Evolutionary conservation across 1,140 invertebrate species (phyloP).

Genomic region (Caenorhabditis inopinata): DNA sequence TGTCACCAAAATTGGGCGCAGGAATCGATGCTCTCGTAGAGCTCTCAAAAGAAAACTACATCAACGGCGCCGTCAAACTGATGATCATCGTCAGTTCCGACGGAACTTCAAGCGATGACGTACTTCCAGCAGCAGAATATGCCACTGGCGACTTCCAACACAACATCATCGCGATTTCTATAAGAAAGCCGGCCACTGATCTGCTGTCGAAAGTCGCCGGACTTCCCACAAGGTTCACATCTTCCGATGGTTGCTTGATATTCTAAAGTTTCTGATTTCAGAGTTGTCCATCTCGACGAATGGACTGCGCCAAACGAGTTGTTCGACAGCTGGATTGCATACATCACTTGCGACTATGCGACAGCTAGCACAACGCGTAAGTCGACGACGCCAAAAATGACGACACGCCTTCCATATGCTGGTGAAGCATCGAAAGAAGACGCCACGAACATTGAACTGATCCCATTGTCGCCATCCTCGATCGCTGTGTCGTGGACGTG

Average conservation of each 20-base stretch:
- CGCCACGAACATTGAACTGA: conserved; percentile 56
- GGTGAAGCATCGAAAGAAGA: conserved; percentile 31
- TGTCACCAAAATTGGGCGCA: conserved; percentile 51
- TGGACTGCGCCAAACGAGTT: conserved; percentile 55
- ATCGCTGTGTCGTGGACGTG: conserved; percentile 60
- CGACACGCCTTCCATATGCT: neutral
- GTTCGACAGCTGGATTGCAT: conserved; percentile 58
- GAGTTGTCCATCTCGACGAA: conserved; percentile 58
- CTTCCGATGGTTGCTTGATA: neutral
- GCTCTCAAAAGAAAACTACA: conserved; percentile 48
- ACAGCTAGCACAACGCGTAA: conserved; percentile 46
- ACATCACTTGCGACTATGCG: conserved; percentile 58
- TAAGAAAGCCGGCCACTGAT: conserved; percentile 53
- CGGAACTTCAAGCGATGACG: conserved; percentile 53
- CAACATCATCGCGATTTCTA: conserved; percentile 55
- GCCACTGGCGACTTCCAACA: conserved; percentile 50
- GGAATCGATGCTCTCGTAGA: conserved; percentile 51
- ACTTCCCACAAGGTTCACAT: conserved; percentile 50
- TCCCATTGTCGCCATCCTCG: conserved; percentile 55
- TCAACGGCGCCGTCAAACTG: conserved; percentile 49
- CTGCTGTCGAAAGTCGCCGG: conserved; percentile 52
- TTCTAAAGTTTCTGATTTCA: conserved; percentile 18
- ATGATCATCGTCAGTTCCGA: conserved; percentile 58
- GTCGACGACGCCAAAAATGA: conserved; percentile 34
- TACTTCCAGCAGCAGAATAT: conserved; percentile 48